Conservation (phyloP, 35 echinoderm and acorn worm species). For the Ptychodera flava region DNA sequence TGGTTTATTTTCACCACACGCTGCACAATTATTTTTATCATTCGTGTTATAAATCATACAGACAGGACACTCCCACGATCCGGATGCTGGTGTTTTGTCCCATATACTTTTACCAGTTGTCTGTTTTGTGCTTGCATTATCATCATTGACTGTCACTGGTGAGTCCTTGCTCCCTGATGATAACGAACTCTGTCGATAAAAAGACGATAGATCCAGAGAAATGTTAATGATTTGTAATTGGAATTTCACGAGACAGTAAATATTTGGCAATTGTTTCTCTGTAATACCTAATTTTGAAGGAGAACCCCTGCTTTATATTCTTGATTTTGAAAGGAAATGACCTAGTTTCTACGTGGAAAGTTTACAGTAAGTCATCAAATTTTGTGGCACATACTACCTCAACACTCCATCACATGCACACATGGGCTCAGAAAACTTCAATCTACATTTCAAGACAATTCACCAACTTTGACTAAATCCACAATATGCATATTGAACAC, state of each 20-base stretch:
- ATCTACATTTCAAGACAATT: too few relatives aligned
- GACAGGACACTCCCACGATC: background rate
- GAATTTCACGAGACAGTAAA: background rate
- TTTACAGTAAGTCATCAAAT: too few relatives aligned
- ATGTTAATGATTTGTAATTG: background rate
- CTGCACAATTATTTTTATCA: background rate
- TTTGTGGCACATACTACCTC: too few relatives aligned
- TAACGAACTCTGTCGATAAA: background rate
- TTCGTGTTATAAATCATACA: slow-evolving; percentile 7
- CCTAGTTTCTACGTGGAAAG: too few relatives aligned
- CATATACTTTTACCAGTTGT: background rate
- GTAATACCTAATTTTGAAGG: too few relatives aligned
- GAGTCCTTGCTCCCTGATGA: background rate
- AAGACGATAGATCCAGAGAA: background rate
- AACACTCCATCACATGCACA: too few relatives aligned
- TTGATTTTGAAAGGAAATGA: background rate
- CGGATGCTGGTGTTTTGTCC: slow-evolving; percentile 7
- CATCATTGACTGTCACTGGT: background rate
- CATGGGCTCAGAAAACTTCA: too few relatives aligned
- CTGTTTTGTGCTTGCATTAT: background rate
- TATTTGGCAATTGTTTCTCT: slow-evolving; percentile 7
- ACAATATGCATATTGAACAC: too few relatives aligned
- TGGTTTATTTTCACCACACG: background rate
- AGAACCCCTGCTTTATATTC: background rate
- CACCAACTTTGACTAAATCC: too few relatives aligned